Evolutionary conservation across 2,113 vertebrate genomes (phyloP).

Genomic region (Oreotragus oreotragus): DNA sequence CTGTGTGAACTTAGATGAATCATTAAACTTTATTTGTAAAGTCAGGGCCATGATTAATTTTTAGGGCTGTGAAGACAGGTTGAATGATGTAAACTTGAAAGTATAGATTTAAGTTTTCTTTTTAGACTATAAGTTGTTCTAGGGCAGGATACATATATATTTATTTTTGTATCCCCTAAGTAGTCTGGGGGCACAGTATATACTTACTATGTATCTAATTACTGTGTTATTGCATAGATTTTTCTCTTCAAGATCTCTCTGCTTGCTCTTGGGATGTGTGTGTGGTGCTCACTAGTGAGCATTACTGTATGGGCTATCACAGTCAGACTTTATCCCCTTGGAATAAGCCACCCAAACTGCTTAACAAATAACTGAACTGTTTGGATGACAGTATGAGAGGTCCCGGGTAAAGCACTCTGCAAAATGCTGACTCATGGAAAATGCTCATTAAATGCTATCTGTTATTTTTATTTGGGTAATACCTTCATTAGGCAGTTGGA

Average conservation of each 20-base stretch:
- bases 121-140: constrained; percentile 17
- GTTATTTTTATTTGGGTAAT: background rate
- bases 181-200: background rate
- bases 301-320: background rate
- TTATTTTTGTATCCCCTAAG: background rate
- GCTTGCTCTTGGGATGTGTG: background rate
- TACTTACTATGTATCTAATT: background rate
- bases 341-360: background rate
- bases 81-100: constrained; percentile 39
- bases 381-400: background rate
- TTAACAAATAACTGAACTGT: background rate
- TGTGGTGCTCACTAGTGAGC: fast-evolving
- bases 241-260: background rate
- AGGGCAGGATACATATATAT: background rate
- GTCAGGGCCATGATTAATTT: constrained; percentile 43
- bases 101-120: constrained; percentile 32
- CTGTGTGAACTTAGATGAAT: constrained; percentile 40
- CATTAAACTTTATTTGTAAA: constrained; percentile 52
- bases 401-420: background rate
- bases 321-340: background rate
- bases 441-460: background rate
- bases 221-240: background rate
- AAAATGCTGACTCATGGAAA: background rate
- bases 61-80: background rate
- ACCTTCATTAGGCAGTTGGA: background rate